A percentile compares a stretch with the other conserved stretches of the same genome.
Evolutionary conservation across 2,113 vertebrate species (phyloP).

Genomic region (Lophura nycthemera): DNA sequence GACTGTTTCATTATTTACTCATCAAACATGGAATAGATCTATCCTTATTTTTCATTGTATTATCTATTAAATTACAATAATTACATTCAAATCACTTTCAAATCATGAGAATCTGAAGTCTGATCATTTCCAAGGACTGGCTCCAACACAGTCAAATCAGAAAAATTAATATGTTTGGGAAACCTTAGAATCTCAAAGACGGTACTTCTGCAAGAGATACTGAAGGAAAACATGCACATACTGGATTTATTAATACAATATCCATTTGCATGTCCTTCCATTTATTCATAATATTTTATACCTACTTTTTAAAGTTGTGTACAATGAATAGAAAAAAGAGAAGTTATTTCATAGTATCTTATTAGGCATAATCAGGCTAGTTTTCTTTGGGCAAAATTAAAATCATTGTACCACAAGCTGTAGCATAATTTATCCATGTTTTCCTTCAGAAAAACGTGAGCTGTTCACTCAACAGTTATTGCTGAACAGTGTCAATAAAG

Average conservation of each 20-base stretch:
- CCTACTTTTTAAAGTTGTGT: not conserved
- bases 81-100: slow-evolving; percentile 45
- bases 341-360: not conserved
- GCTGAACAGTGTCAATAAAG: not conserved
- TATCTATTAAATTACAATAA: slow-evolving; percentile 4
- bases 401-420: not conserved
- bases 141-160: not conserved
- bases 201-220: not conserved
- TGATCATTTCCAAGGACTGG: slow-evolving; percentile 15
- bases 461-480: not conserved
- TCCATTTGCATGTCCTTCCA: not conserved
- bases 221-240: not conserved
- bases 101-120: slow-evolving; percentile 22
- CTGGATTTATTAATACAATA: not conserved
- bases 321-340: not conserved
- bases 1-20: not conserved
- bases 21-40: slow-evolving; percentile 20
- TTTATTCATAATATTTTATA: not conserved
- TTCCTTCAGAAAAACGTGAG: not conserved
- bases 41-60: not conserved
- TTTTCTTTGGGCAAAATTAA: slow-evolving; percentile 1
- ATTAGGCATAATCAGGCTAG: not conserved
- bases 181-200: slow-evolving; percentile 11
- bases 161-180: slow-evolving; percentile 36
- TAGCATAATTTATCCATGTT: not conserved